Evolutionary conservation across 2,113 vertebrate species (phyloP).

Genomic region (Malaclemys terrapin): DNA sequence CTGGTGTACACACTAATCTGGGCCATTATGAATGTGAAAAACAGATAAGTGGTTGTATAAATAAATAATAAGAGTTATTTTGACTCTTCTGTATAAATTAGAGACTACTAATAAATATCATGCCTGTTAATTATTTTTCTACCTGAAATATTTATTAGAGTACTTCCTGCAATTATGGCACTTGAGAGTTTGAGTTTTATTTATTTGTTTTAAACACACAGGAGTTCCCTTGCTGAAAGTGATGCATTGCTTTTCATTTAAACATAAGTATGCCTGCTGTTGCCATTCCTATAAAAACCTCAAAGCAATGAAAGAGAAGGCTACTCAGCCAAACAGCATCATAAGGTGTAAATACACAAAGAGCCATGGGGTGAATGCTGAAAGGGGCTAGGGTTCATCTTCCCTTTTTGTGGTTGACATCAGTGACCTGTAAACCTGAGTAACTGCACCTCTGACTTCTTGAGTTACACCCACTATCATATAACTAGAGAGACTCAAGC

Average conservation of each 20-base stretch:
- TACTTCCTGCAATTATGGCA: not conserved
- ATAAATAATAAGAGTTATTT: slow-evolving; percentile 41
- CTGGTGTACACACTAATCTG: slow-evolving; percentile 28
- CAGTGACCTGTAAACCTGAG: not conserved
- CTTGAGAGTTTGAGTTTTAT: not conserved
- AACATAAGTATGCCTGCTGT: not conserved
- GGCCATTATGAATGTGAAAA: slow-evolving; percentile 37
- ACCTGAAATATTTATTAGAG: slow-evolving; percentile 12
- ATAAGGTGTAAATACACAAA: not conserved
- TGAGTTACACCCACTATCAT: not conserved
- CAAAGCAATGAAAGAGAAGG: not conserved
- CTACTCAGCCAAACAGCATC: not conserved
- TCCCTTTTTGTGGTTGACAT: not conserved
- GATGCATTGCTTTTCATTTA: not conserved
- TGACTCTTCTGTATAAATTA: slow-evolving; percentile 14
- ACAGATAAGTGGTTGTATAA: slow-evolving; percentile 36
- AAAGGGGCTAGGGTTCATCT: not conserved
- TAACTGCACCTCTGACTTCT: not conserved
- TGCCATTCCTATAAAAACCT: not conserved
- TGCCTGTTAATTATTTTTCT: slow-evolving; percentile 14
- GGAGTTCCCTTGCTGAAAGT: not conserved
- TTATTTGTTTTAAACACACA: not conserved
- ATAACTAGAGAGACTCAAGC: not conserved
- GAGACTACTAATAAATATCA: slow-evolving; percentile 23
- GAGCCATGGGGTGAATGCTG: not conserved